These are phyloP conservation scores for Excalfactoria chinensis DNA, from an alignment of 2,113 vertebrate genomes.

Conservation along the genomic window DNA sequence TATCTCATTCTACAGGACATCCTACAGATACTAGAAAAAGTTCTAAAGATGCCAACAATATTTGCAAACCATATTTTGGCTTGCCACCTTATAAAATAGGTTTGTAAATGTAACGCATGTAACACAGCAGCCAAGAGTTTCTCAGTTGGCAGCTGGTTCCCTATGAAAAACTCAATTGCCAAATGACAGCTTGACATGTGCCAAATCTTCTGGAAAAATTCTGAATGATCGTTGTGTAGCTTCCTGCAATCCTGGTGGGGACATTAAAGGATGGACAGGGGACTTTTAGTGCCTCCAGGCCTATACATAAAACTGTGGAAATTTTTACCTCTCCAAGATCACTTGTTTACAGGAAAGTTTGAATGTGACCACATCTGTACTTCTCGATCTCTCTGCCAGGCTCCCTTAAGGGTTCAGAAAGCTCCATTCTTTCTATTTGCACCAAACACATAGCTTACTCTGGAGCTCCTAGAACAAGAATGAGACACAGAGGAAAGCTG, in stretches of 20 bases:
- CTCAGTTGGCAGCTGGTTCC: conserved; percentile 3
- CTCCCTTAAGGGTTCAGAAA: conserved; percentile 35
- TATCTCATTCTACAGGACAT: not conserved
- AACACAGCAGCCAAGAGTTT: not conserved
- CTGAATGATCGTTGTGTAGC: not conserved
- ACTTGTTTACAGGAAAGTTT: conserved; percentile 26
- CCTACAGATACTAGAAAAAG: not conserved
- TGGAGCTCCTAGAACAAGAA: not conserved
- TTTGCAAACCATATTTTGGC: not conserved
- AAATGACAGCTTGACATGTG: not conserved
- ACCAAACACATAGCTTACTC: not conserved
- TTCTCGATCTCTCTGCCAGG: not conserved
- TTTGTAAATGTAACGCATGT: not conserved
- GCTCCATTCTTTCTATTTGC: conserved; percentile 25
- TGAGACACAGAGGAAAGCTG: conserved; percentile 21
- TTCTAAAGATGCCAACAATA: not conserved
- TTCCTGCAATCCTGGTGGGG: not conserved
- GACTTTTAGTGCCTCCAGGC: conserved; percentile 22
- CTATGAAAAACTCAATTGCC: not conserved
- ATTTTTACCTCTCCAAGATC: conserved; percentile 32
- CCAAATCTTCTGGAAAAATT: conserved; percentile 1
- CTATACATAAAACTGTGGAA: conserved; percentile 21
- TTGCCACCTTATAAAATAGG: conserved; percentile 10
- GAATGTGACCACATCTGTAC: not conserved
- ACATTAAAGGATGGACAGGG: not conserved